Evolutionary conservation across 2,888 invertebrate species (phyloP).

Genomic region (Lasioglossum vierecki): DNA sequence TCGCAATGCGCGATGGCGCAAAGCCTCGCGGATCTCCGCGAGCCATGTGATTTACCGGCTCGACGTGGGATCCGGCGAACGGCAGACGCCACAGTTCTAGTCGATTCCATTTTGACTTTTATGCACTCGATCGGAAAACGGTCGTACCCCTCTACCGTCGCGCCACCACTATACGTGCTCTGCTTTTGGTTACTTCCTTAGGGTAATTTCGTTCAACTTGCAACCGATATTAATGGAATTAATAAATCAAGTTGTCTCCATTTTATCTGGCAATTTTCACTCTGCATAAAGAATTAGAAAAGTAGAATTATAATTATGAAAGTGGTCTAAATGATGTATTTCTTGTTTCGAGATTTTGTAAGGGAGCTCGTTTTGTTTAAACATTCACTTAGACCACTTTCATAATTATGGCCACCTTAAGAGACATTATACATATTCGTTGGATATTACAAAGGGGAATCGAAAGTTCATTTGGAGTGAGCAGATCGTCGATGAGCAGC

Average conservation of each 20-base stretch:
- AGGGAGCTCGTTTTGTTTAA: too few relatives aligned
- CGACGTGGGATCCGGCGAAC: conserved; percentile 52
- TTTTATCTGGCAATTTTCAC: background rate
- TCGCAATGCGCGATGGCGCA: conserved; percentile 78
- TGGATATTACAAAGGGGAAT: background rate
- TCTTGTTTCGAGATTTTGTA: too few relatives aligned
- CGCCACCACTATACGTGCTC: background rate
- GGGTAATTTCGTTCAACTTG: background rate
- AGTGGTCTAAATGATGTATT: too few relatives aligned
- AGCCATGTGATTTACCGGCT: conserved; percentile 70
- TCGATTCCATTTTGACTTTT: conserved; percentile 19
- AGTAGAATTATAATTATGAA: too few relatives aligned
- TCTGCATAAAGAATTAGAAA: background rate
- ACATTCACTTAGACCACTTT: too few relatives aligned
- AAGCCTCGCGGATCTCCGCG: conserved; percentile 76
- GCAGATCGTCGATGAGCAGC: background rate
- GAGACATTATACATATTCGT: background rate
- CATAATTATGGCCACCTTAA: too few relatives aligned
- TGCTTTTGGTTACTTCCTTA: background rate
- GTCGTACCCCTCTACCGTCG: background rate
- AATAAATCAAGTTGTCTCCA: background rate
- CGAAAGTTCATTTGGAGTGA: background rate
- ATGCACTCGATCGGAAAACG: background rate
- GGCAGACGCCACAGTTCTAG: conserved; percentile 12
- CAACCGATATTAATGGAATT: background rate